Base-by-base conservation (phyloP, 2,797 vertebrate species). In the Mormyrus proboscirostris region DNA sequence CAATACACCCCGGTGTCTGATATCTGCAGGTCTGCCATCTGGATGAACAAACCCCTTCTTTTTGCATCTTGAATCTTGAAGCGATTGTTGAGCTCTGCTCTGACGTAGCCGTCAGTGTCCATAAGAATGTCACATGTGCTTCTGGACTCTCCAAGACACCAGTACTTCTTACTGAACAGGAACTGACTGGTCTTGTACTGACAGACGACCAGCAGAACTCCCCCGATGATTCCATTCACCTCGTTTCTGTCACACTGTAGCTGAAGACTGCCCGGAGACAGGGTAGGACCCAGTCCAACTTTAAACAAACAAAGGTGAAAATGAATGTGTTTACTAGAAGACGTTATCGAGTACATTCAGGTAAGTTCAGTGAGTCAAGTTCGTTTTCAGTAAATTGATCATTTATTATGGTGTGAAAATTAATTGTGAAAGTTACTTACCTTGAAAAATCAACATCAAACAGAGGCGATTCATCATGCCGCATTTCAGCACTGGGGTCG, bases 111-210 rank as follows among this genome's bases (percentile, higher is more conserved):
- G 0, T 95, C 92, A 0, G 95, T 94, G 86, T 96, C 91, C 25
- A 90, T 90, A 91, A 95, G 14, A 89, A 95, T 89, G 44, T 92
- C 90, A 91, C 96, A 96, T 6, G 89, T 92, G 1, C 0, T 1
- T 16, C 90, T 89, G 84, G 90, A 93, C 14, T 92, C 33, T 9
- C 96, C 96, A 53, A 33, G 90, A 87, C 96, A 97, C 95, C 94
- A 96, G 93, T 96, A 96, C 90, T 96, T 96, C 73, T 94, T 95
- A 88, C 1, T 93, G 65, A 44, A 94, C 3, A 16, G 2, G 88
- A 55, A 95, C 0, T 0, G 0, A 0, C 0, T 87, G 14, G 59
- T 38, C 55, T 92, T 3, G 57, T 93, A 95, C 0, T 0, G 87
- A 90, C 95, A 95, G 84, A 7, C 7, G 7, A 96, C 87, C 0